phyloP scores from a whole-genome alignment of 2,113 vertebrate species.

The Anser cygnoides region DNA sequence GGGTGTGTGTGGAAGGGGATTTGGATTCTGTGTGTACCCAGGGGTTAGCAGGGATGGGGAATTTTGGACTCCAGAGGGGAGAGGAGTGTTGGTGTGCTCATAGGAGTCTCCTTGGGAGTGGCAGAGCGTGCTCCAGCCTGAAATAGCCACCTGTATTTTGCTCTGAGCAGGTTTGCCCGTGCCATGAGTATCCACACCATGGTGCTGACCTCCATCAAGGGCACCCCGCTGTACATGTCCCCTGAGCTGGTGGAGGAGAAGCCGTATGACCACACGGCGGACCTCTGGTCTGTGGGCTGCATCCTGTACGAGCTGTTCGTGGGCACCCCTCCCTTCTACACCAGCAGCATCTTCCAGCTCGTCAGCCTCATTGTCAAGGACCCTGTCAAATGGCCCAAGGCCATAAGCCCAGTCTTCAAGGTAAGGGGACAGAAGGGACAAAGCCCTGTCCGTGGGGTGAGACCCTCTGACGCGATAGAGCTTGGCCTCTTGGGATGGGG shows the following conservation, averaged over 20 bases:
- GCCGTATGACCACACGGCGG: conserved; percentile 93
- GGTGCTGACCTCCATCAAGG: conserved; percentile 96
- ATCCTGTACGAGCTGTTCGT: conserved; percentile 95
- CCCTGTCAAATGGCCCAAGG: conserved; percentile 87
- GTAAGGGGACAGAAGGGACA: conserved; percentile 60
- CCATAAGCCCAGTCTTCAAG: conserved; percentile 86
- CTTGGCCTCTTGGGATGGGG: not conserved
- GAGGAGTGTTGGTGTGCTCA: not conserved
- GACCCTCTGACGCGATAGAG: not conserved
- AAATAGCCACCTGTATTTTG: not conserved
- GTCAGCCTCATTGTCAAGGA: conserved; percentile 90
- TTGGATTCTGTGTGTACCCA: not conserved
- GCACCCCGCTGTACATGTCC: conserved; percentile 96
- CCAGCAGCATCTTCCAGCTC: conserved; percentile 94
- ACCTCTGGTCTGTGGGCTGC: conserved; percentile 96
- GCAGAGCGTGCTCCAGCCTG: not conserved
- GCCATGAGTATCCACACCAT: conserved; percentile 95
- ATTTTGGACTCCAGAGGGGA: not conserved
- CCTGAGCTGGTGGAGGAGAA: conserved; percentile 94
- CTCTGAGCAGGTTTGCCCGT: conserved; percentile 87
- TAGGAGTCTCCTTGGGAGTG: not conserved
- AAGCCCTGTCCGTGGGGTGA: not conserved
- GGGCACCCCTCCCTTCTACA: conserved; percentile 94
- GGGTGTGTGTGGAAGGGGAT: not conserved
- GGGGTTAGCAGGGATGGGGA: not conserved